Base-by-base conservation (phyloP, 2,888 invertebrate genomes). In the Rhaphigaster nebulosa region DNA sequence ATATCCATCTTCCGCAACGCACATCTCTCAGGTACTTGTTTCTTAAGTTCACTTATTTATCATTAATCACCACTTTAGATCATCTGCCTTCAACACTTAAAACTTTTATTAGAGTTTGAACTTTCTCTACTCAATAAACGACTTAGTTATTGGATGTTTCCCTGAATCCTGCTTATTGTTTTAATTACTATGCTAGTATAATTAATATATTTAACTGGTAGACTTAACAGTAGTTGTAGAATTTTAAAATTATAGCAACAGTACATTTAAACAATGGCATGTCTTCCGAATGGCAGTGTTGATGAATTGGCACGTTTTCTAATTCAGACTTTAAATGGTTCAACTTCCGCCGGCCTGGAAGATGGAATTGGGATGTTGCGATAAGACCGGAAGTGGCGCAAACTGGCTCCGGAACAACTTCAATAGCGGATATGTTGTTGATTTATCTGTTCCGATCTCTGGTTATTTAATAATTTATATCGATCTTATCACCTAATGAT, bases 21-120 rank as follows among this genome's bases (percentile, higher is more conserved):
- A 84, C 90, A 90, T 52, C 84, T 84, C 45, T 52, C 89, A 89
- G 76, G 89, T 89, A 88, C 10, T 56, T 34, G 1, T 54, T 88
- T 34, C 10, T 38, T 8, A 38, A 23, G 1, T 38, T 5, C 18
- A 65, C 29, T 18, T 12, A n/a, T 18, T 18, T 34, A 38, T 10
- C 23, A 1, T 20, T 76, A 20, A 34, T 38, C 34, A 20, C 12
- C 18, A 38, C 34, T 38, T 23, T 23, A 34, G 34, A 76, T 76
- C 12, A 29, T 23, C 29, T 76, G 5, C 20, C 56, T 56, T 56
- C 56, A 76, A 8, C 20, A 23, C 18, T 34, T 15, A 15, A 65
- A 29, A 4, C 60, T 60, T 60, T 60, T 6, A 10, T 45, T n/a
- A n/a, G n/a, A 26, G n/a, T n/a, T n/a, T n/a, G 5, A 60, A 13